Conservation (phyloP, 2,888 invertebrate species). For the Anarsia innoxiella region DNA sequence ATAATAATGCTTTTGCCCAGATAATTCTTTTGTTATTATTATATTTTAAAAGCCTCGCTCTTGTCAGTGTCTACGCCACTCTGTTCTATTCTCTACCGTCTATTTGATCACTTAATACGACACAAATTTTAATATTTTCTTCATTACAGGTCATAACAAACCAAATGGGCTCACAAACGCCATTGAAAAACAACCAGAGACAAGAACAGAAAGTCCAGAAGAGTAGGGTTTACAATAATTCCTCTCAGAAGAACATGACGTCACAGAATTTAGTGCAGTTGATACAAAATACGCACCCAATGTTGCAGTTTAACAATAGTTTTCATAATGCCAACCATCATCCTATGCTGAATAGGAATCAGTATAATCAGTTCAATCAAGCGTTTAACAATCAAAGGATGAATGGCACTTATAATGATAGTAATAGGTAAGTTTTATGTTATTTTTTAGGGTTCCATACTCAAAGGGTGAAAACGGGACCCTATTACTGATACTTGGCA, state of each 20-base stretch:
- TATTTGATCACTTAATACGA: too few relatives aligned
- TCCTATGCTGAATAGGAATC: slow-evolving; percentile 46
- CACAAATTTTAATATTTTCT: too few relatives aligned
- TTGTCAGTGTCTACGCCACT: too few relatives aligned
- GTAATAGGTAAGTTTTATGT: slow-evolving; percentile 25
- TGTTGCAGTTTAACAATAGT: slow-evolving; percentile 54
- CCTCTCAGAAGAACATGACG: slow-evolving; percentile 35
- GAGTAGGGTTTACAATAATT: slow-evolving; percentile 48
- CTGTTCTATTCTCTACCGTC: too few relatives aligned
- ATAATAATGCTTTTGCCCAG: too few relatives aligned
- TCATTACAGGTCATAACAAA: too few relatives aligned
- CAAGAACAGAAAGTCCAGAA: slow-evolving; percentile 40
- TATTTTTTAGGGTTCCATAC: too few relatives aligned
- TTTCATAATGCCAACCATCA: slow-evolving; percentile 64
- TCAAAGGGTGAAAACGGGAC: too few relatives aligned
- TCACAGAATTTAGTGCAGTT: slow-evolving; percentile 60
- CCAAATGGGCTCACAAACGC: too few relatives aligned
- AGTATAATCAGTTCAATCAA: slow-evolving; percentile 34
- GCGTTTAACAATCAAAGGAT: slow-evolving; percentile 39
- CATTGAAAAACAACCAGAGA: slow-evolving; percentile 26
- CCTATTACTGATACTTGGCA: too few relatives aligned
- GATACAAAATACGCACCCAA: slow-evolving; percentile 65
- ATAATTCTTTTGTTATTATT: too few relatives aligned
- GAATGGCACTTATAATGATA: slow-evolving; percentile 43
- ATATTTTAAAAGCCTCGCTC: too few relatives aligned